Evolutionary conservation across 2,888 invertebrate species (phyloP), one percentile per base, ranked within the genome.

Genomic region (Stenolophus ochropezus): DNA sequence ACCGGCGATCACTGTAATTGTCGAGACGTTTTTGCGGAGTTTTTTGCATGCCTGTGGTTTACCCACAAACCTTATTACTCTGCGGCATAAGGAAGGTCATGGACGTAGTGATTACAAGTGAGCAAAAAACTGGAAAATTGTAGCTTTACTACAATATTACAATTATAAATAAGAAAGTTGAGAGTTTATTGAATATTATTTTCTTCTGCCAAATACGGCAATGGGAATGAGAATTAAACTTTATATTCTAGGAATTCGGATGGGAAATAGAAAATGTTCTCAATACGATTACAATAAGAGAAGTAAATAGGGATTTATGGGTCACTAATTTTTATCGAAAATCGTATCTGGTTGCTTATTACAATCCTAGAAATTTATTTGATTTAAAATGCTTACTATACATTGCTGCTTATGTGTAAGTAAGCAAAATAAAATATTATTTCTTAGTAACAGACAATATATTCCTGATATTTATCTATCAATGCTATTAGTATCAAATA

Each of bases 1-100:
- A 73, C 21, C 11, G 25, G 23, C 21, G 47, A 73, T 23, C 25
- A 74, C 49, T 53, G 53, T 51, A 74, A 53, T 69, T 69, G 65
- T 69, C 65, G 33, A 11, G 6, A 18, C 8, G 8, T 74, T 73
- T 49, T 74, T 74, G 27, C 51, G 11, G 6, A 23, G 8, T 74
- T 73, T 73, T 49, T 27, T 25, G 18, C 49, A 74, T 74, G 18
- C 25, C 16, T 74, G 74, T 27, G 74, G 74, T 74, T 74, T 74
- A 74, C 74, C 74, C 42, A 74, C 74, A 74, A 74, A 74, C 74
- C 74, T 74, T 74, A 74, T 74, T 74, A 69, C 16, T 27, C 27
- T 16, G 18, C 18, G 11, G 33, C 33, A 18, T 33, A 33, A 14
- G 65, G 6, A 33, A 69, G 65, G 65, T 69, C 65, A 69, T 27